Conservation (phyloP, 37 sponge, comb jelly and placozoan genomes). For the Halisarca cf. caerulea region DNA sequence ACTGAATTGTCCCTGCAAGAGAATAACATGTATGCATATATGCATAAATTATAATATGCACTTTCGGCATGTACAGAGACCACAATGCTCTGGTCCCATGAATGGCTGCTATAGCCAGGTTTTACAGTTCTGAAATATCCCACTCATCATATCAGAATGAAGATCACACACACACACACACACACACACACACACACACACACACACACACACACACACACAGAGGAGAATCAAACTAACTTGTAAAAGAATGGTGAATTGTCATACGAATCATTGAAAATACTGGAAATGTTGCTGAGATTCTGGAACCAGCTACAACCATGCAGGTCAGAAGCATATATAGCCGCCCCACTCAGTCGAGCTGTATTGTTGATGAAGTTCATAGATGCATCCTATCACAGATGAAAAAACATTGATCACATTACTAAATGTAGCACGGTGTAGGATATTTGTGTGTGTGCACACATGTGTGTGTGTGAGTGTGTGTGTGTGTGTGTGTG, state of each 20-base stretch:
- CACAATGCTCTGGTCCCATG: no score
- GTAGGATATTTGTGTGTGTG: no score
- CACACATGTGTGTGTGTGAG: no score
- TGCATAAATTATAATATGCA: no score
- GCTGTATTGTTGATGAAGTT: slow-evolving; percentile 65
- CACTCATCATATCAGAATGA: no score
- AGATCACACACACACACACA: neutral
- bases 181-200: neutral
- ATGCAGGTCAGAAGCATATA: slow-evolving; percentile 80
- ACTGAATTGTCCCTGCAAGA: slow-evolving; percentile 43
- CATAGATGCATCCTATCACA: slow-evolving; percentile 57
- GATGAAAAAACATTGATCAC: neutral
- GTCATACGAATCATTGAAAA: slow-evolving; percentile 45
- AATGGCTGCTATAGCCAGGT: no score
- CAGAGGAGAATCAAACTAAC: slow-evolving; percentile 19
- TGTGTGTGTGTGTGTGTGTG: no score
- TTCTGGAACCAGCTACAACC: slow-evolving; percentile 73
- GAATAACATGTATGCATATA: no score
- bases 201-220: neutral
- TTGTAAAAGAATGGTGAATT: slow-evolving; percentile 41
- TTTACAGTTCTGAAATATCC: no score
- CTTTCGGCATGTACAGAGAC: no score
- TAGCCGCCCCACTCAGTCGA: slow-evolving; percentile 77
- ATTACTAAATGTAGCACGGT: no score
- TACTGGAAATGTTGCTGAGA: slow-evolving; percentile 27